Conservation (phyloP, 2,113 vertebrate genomes). For the Aepyceros melampus region DNA sequence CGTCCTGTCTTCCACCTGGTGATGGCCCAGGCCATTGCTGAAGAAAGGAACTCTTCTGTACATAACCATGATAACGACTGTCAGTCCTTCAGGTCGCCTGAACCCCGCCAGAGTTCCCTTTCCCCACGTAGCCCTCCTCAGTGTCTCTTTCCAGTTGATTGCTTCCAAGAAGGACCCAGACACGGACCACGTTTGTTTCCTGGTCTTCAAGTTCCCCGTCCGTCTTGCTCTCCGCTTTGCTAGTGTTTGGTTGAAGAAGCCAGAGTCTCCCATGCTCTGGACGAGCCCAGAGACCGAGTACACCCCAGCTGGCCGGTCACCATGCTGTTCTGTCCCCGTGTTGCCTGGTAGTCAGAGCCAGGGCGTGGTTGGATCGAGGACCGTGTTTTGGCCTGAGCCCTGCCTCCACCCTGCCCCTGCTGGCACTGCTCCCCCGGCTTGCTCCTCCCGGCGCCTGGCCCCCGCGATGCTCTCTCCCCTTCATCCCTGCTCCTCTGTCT, state of each 20-base stretch:
- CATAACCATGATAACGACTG: fast-evolving
- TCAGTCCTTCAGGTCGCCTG: background rate
- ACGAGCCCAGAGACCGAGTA: background rate
- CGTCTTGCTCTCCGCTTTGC: constrained; percentile 36
- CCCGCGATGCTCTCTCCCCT: background rate
- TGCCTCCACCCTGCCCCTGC: background rate
- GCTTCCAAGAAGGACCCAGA: background rate
- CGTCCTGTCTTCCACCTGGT: fast-evolving
- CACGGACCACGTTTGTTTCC: background rate
- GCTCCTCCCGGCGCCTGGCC: fast-evolving
- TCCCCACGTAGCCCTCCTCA: fast-evolving
- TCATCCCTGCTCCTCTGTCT: background rate
- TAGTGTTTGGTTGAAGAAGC: background rate
- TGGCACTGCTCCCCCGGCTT: background rate
- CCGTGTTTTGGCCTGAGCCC: background rate
- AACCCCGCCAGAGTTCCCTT: background rate
- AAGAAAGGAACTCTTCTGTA: background rate
- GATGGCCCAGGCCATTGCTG: background rate
- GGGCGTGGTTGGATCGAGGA: fast-evolving
- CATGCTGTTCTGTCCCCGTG: background rate
- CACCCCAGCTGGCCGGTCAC: fast-evolving
- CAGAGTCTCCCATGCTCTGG: background rate
- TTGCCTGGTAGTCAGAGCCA: background rate
- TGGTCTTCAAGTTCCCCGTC: constrained; percentile 76
- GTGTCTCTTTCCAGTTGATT: background rate